Evolutionary conservation across 2,888 invertebrate genomes (phyloP).

Genomic region (Neoscelio sp.): DNA sequence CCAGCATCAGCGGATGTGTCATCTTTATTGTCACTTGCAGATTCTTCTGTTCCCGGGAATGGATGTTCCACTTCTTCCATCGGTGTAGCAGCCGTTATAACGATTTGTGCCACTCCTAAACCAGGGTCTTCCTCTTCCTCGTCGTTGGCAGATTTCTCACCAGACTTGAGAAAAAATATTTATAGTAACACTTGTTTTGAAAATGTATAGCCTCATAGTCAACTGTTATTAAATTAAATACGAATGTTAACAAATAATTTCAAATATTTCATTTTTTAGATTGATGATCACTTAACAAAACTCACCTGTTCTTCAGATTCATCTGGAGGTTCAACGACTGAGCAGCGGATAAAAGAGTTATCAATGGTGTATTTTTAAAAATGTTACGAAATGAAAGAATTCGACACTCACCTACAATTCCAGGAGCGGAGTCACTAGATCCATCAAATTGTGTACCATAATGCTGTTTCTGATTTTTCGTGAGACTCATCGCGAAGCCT

Average conservation of each 20-base stretch:
- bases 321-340: conserved; percentile 80
- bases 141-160: conserved; percentile 55
- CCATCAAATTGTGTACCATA: conserved; percentile 89
- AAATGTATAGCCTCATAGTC: no score
- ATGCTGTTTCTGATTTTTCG: conserved; percentile 88
- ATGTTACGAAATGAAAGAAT: background rate
- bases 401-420: conserved; percentile 77
- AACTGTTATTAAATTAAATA: background rate
- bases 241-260: background rate
- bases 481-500: conserved; percentile 89
- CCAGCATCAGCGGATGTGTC: conserved; percentile 64
- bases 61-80: conserved; percentile 94
- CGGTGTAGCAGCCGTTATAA: conserved; percentile 97
- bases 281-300: no score
- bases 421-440: conserved; percentile 75
- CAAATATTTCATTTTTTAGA: conserved; percentile 2
- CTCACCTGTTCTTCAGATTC: conserved; percentile 79
- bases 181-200: no score
- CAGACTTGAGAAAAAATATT: conserved; percentile 36
- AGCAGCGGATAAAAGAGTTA: conserved; percentile 70
- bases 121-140: conserved; percentile 85
- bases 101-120: conserved; percentile 94
- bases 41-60: conserved; percentile 87
- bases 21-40: conserved; percentile 69
- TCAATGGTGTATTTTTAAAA: background rate